Evolutionary conservation across 2,113 vertebrate species (phyloP), one percentile per base, ranked within the genome.

Genomic region (Meriones unguiculatus): DNA sequence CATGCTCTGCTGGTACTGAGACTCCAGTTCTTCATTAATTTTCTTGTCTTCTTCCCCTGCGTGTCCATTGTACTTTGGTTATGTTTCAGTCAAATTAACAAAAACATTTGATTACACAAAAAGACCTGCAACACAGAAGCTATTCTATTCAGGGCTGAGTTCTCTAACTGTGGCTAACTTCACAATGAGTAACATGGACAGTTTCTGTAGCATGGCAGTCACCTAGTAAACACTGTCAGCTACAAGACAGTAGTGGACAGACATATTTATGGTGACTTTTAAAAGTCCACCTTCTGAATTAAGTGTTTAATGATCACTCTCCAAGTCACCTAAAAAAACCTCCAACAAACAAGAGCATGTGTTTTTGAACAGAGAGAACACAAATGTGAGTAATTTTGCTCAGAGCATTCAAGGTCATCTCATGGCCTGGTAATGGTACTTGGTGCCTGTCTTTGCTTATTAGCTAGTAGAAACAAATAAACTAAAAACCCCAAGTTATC

Each of bases 1-100:
- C 99, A 99, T 99, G 97, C 99, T 99, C 96, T 99, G 99, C 72
- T 99, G 99, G 97, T 99, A 99, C 95, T 99, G 99, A 93, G 99
- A 98, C 98, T 99, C 99, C 95, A 99, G 97, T 90, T 99, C 99
- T 92, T 99, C 98, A 75, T 99, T 99, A 93, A 99, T 99, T 98
- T 99, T 99, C 98, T 98, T 98, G 94, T 99, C 99, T 98, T 99
- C 99, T 97, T 99, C 99, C 95, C 99, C 99, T 99, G 98, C 95
- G 98, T 96, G 97, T 95, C 98, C 98, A 99, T 97, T 97, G 98
- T 96, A 98, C 97, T 98, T 98, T 98, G 98, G 97, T 99, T 99
- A 99, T 95, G 98, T 97, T 98, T 98, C 95, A 97, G 98, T 99
- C 97, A 98, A 98, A 98, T 98, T 97, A 98, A 98, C 97, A 98